These are phyloP conservation scores for Drosophila repletoides DNA, from an alignment of 1,140 invertebrate genomes.

Conservation along the genomic window DNA sequence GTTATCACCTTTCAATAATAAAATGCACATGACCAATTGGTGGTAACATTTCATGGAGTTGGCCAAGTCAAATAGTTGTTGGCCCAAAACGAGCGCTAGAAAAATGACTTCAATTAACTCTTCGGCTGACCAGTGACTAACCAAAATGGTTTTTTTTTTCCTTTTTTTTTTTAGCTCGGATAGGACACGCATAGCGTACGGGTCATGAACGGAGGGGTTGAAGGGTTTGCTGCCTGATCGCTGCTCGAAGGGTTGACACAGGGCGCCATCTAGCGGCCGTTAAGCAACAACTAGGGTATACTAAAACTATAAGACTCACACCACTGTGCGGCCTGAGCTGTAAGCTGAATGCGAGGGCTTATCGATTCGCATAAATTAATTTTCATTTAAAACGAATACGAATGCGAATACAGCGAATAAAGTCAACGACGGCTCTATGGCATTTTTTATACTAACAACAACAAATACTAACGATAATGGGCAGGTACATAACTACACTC, in stretches of 20 bases:
- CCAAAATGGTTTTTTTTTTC: slow-evolving; percentile 59
- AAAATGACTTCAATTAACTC: slow-evolving; percentile 79
- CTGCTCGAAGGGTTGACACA: slow-evolving; percentile 24
- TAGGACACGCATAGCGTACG: slow-evolving; percentile 55
- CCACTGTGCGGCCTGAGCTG: neutral
- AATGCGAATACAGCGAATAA: slow-evolving; percentile 47
- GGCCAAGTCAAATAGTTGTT: slow-evolving; percentile 33
- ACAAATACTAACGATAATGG: slow-evolving; percentile 51
- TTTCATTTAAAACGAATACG: slow-evolving; percentile 74
- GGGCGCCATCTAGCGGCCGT: slow-evolving; percentile 32
- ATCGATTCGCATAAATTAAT: slow-evolving; percentile 80
- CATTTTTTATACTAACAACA: slow-evolving; percentile 40
- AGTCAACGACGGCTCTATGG: slow-evolving; percentile 56
- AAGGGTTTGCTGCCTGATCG: slow-evolving; percentile 3
- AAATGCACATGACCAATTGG: slow-evolving; percentile 52
- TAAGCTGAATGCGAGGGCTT: slow-evolving; percentile 35
- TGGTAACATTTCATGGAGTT: slow-evolving; percentile 22
- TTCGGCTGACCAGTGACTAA: slow-evolving; percentile 73
- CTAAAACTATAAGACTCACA: slow-evolving; percentile 17
- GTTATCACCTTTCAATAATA: slow-evolving; percentile 79
- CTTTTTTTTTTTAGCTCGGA: slow-evolving; percentile 3
- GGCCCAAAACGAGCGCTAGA: slow-evolving; percentile 60
- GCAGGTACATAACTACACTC: slow-evolving; percentile 34
- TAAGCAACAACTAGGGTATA: neutral
- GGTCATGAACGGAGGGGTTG: slow-evolving; percentile 1